Evolutionary conservation across 2,797 vertebrate species (phyloP).

Genomic region (Columba guinea): DNA sequence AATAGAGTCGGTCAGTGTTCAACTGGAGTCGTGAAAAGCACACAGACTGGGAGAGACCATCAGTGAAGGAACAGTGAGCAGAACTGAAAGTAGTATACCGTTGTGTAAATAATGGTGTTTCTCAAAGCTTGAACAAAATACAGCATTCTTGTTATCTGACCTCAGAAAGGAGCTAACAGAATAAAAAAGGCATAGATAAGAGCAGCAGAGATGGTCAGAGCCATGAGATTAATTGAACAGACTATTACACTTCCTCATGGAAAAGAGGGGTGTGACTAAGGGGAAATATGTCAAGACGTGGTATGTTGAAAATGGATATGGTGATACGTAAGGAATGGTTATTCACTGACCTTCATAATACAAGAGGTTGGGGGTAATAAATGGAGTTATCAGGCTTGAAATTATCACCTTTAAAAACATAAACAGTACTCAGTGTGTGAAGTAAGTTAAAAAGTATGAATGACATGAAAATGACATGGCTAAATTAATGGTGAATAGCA

Average conservation of each 20-base stretch:
- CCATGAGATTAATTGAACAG: neutral
- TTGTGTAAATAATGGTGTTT: neutral
- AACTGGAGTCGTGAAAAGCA: neutral
- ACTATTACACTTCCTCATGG: neutral
- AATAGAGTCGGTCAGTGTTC: neutral
- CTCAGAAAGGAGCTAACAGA: neutral
- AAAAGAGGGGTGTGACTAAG: neutral
- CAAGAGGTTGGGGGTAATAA: neutral
- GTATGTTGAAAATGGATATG: neutral
- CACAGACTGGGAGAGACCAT: neutral
- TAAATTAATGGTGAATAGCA: neutral
- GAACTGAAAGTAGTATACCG: neutral
- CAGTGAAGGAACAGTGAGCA: neutral
- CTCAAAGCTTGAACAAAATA: neutral
- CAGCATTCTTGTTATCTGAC: neutral
- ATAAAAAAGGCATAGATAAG: neutral
- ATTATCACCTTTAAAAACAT: neutral
- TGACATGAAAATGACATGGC: neutral
- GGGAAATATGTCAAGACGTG: neutral
- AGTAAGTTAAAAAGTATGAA: neutral
- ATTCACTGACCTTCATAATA: neutral
- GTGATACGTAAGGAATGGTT: fast-evolving
- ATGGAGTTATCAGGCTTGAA: neutral
- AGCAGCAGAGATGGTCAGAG: neutral
- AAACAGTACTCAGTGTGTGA: neutral